Conservation (phyloP, 2,113 vertebrate genomes). For the Ophiodon elongatus region DNA sequence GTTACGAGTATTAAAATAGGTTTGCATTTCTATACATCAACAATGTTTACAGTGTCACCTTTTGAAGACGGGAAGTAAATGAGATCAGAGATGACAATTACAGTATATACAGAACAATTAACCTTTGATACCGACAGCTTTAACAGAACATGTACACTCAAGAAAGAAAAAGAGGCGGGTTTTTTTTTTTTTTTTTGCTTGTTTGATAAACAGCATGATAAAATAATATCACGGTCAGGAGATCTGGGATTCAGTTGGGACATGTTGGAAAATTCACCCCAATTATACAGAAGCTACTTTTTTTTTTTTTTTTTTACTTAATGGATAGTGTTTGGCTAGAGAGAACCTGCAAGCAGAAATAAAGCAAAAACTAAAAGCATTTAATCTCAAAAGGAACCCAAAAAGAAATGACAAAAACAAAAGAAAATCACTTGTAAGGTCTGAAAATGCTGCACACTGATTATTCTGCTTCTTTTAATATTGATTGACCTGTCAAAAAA, state of each 20-base stretch:
- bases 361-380: slow-evolving; percentile 23
- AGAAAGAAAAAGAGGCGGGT: slow-evolving; percentile 6
- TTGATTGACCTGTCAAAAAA: slow-evolving; percentile 14
- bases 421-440: slow-evolving; percentile 6
- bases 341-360: slow-evolving; percentile 11
- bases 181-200: slow-evolving; percentile 15
- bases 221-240: background rate
- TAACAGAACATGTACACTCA: slow-evolving; percentile 29
- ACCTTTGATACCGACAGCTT: slow-evolving; percentile 42
- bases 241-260: background rate
- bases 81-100: slow-evolving; percentile 59
- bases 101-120: slow-evolving; percentile 72
- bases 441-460: slow-evolving; percentile 25
- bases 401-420: background rate
- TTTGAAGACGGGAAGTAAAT: slow-evolving; percentile 62
- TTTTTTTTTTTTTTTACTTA: background rate
- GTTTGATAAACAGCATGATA: slow-evolving; percentile 35
- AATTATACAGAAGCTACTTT: background rate
- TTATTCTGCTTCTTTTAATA: slow-evolving; percentile 21
- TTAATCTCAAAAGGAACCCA: slow-evolving; percentile 14
- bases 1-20: slow-evolving; percentile 79
- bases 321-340: slow-evolving; percentile 8
- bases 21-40: slow-evolving; percentile 79
- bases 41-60: slow-evolving; percentile 68
- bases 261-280: background rate